Conservation (phyloP, 1,140 invertebrate species). For the Pseudomyrmex gracilis region DNA sequence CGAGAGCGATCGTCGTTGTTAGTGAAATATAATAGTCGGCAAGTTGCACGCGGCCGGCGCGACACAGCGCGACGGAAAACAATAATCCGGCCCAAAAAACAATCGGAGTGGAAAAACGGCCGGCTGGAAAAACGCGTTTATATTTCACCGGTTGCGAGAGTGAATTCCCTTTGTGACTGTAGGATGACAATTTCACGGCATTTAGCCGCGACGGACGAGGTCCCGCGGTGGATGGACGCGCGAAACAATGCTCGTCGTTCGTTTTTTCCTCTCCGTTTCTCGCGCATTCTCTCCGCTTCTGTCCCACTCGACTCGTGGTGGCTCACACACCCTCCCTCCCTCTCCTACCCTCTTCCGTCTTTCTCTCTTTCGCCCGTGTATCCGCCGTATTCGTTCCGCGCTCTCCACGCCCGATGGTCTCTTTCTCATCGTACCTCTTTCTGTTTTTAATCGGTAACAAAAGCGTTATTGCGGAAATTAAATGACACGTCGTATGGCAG, state of each 20-base stretch:
- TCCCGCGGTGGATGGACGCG: slow-evolving; percentile 69
- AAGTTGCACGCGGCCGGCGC: slow-evolving; percentile 25
- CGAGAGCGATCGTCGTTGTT: slow-evolving; percentile 36
- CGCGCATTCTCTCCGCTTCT: slow-evolving; percentile 34
- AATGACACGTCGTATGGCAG: slow-evolving; percentile 76
- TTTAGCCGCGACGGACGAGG: slow-evolving; percentile 80
- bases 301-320: slow-evolving; percentile 10
- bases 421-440: slow-evolving; percentile 67
- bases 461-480: slow-evolving; percentile 84
- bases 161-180: slow-evolving; percentile 83
- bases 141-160: slow-evolving; percentile 80
- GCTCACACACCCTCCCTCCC: background rate
- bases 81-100: slow-evolving; percentile 78
- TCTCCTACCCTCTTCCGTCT: slow-evolving; percentile 6
- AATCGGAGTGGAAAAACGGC: slow-evolving; percentile 80
- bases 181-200: slow-evolving; percentile 85
- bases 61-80: slow-evolving; percentile 62
- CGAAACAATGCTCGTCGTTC: slow-evolving; percentile 78
- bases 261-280: slow-evolving; percentile 61
- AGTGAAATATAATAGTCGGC: slow-evolving; percentile 30
- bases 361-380: slow-evolving; percentile 47
- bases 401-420: slow-evolving; percentile 60
- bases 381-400: slow-evolving; percentile 39
- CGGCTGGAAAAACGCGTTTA: slow-evolving; percentile 79
- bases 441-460: slow-evolving; percentile 82